Conservation (phyloP, 2,888 invertebrate genomes). For the Junonia oenone region DNA sequence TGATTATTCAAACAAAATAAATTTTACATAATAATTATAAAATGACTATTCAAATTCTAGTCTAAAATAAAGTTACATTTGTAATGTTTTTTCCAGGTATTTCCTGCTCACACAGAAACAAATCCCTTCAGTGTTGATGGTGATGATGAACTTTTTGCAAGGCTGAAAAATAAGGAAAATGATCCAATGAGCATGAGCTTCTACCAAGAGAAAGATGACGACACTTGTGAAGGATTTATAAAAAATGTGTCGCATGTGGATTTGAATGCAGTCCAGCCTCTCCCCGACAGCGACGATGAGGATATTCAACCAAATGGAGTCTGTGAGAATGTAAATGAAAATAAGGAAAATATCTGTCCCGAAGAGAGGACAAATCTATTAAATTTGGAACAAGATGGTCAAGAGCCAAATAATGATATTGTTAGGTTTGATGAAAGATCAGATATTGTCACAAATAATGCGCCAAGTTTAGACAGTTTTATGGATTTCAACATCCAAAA, state of each 20-base stretch:
- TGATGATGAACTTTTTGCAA: slow-evolving; percentile 70
- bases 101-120: slow-evolving; percentile 66
- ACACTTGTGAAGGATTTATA: slow-evolving; percentile 63
- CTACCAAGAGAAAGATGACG: slow-evolving; percentile 81
- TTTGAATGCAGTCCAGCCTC: slow-evolving; percentile 78
- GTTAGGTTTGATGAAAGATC: slow-evolving; percentile 55
- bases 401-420: slow-evolving; percentile 64
- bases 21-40: not conserved
- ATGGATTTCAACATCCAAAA: slow-evolving; percentile 49
- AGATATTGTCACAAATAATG: slow-evolving; percentile 41
- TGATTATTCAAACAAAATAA: too few species aligned
- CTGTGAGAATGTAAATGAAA: slow-evolving; percentile 40
- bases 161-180: slow-evolving; percentile 76
- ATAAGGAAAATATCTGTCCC: slow-evolving; percentile 63
- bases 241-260: slow-evolving; percentile 69
- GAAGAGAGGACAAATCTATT: slow-evolving; percentile 45
- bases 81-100: slow-evolving; percentile 50
- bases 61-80: not conserved
- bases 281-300: slow-evolving; percentile 78
- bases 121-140: slow-evolving; percentile 67
- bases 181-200: slow-evolving; percentile 84
- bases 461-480: slow-evolving; percentile 46
- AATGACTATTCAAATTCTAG: too few species aligned
- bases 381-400: slow-evolving; percentile 37
- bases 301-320: slow-evolving; percentile 54